Base-by-base conservation (phyloP, 2,797 vertebrate species). In the Onychomys arenicola region DNA sequence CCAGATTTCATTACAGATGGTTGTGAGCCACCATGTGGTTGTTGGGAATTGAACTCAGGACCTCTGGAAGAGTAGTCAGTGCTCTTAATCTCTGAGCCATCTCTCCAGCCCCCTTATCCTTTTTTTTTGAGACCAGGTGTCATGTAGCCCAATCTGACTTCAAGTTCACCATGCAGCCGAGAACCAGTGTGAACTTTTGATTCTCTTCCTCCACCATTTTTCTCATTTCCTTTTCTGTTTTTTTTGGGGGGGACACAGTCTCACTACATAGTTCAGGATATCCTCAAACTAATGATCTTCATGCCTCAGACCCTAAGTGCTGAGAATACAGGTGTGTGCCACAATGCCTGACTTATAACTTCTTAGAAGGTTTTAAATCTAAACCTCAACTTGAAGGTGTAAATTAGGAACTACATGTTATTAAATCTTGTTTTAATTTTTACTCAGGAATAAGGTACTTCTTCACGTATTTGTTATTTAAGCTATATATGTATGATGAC, bases 371-470 rank as follows among this genome's bases (percentile, higher is more conserved):
- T 59, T 85, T 84, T 78, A 77, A 49, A 78, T 80, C 82, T 80
- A 86, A 92, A 90, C 32, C 19, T 87, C 61, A 92, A 77, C 21
- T 10, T 90, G 9, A 46, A 92, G 43, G 19, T 59, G 10, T 90
- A 27, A 92, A 77, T 52, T 86, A 37, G 63, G 23, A 75, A 85
- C 80, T 80, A 49, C 17, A 17, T 49, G 11, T 63, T 87, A 63
- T 77, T 77, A 61, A 77, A 94, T 90, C 25, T 76, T 85, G 13
- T 61, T 94, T 61, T n/a, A 91, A 40, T 84, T 90, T 96, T 86
- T n/a, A 69, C 86, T 95, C 25, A 61, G 37, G 59, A 87, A 87
- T 46, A 82, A 21, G 29, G 32, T 4, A 49, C 2, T 59, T 89
- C 55, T 93, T 93, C 11, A 37, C 43, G 49, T 19, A 27, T 77